phyloP scores from a whole-genome alignment of 2,888 invertebrate genomes.

The Epinotia nisella region DNA sequence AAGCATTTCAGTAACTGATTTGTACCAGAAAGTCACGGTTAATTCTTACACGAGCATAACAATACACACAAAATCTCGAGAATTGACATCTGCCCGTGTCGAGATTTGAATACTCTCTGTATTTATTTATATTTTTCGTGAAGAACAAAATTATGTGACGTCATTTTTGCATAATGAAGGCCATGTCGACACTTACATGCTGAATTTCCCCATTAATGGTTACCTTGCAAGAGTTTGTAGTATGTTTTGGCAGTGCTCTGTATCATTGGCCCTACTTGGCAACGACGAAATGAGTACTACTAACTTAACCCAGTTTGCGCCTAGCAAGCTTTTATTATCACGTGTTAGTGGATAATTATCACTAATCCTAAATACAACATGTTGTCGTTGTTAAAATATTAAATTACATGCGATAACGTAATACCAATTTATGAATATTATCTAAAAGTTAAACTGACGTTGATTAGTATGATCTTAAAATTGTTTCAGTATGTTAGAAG shows the following conservation, averaged over 20 bases:
- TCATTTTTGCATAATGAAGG: slow-evolving; percentile 43
- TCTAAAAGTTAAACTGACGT: slow-evolving; percentile 26
- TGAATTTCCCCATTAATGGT: slow-evolving; percentile 45
- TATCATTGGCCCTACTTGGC: slow-evolving; percentile 50
- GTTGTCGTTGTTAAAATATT: slow-evolving; percentile 29
- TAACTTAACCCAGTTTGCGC: slow-evolving; percentile 50
- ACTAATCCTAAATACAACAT: slow-evolving; percentile 43
- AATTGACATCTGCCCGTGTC: slow-evolving; percentile 34
- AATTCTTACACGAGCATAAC: slow-evolving; percentile 36
- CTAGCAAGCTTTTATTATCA: slow-evolving; percentile 39
- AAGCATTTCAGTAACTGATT: slow-evolving; percentile 29
- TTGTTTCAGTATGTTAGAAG: slow-evolving; percentile 8
- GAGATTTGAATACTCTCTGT: slow-evolving; percentile 38
- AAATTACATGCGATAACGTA: slow-evolving; percentile 60
- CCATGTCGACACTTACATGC: slow-evolving; percentile 32
- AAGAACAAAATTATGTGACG: slow-evolving; percentile 38
- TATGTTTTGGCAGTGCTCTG: slow-evolving; percentile 53
- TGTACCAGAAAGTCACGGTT: slow-evolving; percentile 40
- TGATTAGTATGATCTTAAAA: slow-evolving; percentile 8
- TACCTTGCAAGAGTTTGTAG: slow-evolving; percentile 46
- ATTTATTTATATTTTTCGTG: slow-evolving; percentile 40
- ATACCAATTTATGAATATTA: slow-evolving; percentile 52
- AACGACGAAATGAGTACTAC: slow-evolving; percentile 45
- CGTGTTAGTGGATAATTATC: slow-evolving; percentile 32
- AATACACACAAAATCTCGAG: slow-evolving; percentile 41